Conservation (phyloP, 2,113 vertebrate species). For the Panthera leo region DNA sequence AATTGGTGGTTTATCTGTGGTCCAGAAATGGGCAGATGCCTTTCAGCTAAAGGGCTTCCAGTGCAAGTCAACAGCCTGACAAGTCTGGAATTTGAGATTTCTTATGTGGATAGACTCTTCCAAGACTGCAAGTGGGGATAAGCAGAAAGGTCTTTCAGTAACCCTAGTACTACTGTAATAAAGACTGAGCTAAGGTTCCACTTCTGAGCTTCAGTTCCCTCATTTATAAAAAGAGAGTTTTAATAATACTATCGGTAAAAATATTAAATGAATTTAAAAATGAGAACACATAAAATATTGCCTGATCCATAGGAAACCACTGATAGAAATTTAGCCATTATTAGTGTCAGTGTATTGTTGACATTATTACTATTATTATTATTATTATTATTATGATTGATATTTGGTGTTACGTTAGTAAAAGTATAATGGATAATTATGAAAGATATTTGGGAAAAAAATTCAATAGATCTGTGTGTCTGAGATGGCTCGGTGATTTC, state of each 20-base stretch:
- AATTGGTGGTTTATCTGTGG: not conserved
- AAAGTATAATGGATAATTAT: not conserved
- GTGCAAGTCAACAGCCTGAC: not conserved
- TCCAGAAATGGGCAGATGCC: not conserved
- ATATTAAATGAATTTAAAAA: not conserved
- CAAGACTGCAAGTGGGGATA: not conserved
- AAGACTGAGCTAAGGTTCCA: not conserved
- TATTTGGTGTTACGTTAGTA: not conserved
- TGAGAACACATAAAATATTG: not conserved
- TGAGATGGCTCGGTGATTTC: not conserved
- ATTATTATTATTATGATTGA: not conserved
- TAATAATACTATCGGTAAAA: not conserved
- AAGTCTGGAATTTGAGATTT: not conserved
- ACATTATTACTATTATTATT: not conserved
- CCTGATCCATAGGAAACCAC: not conserved
- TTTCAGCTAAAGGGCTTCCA: not conserved
- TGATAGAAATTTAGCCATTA: not conserved
- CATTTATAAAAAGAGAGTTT: not conserved
- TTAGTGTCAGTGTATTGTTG: not conserved
- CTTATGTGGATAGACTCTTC: not conserved
- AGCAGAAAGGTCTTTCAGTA: not conserved
- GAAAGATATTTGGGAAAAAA: not conserved
- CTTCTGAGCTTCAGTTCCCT: not conserved
- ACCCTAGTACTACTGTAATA: not conserved
- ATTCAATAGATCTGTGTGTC: not conserved